phyloP scores from a whole-genome alignment of 64 coral and sea anemone species.

The Dendronephthya gigantea region DNA sequence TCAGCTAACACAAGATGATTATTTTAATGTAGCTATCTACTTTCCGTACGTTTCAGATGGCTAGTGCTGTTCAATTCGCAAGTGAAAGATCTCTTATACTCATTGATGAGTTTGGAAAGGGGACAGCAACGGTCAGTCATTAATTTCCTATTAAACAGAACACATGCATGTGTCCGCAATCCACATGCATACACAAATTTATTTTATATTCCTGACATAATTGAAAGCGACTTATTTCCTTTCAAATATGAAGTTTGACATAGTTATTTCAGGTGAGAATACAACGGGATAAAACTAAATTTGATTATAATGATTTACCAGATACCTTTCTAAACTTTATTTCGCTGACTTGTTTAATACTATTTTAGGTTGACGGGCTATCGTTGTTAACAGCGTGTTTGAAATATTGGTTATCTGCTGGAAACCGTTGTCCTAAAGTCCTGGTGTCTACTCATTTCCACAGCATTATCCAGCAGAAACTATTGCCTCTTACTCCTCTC shows the following conservation, averaged over 20 bases:
- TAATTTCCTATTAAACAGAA: background rate
- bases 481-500: constrained; percentile 50
- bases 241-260: too few species aligned
- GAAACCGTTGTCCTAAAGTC: constrained; percentile 55
- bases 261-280: too few species aligned
- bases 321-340: too few species aligned
- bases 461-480: constrained; percentile 74
- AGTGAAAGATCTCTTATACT: constrained; percentile 70
- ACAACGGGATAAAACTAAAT: too few species aligned
- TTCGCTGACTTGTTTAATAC: background rate
- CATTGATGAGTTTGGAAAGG: constrained; percentile 99
- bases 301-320: too few species aligned
- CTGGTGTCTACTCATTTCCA: constrained; percentile 96
- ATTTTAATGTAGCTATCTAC: background rate
- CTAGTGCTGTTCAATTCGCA: constrained; percentile 65
- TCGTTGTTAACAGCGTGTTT: constrained; percentile 73
- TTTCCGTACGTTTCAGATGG: constrained; percentile 34
- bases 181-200: too few species aligned
- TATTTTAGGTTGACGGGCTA: constrained; percentile 79
- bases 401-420: constrained; percentile 57
- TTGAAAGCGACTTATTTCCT: background rate
- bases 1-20: background rate
- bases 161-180: too few species aligned
- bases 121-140: constrained; percentile 80
- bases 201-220: background rate